These are phyloP conservation scores for Colletes latitarsis DNA, from an alignment of 1,140 invertebrate species.

Conservation along the genomic window DNA sequence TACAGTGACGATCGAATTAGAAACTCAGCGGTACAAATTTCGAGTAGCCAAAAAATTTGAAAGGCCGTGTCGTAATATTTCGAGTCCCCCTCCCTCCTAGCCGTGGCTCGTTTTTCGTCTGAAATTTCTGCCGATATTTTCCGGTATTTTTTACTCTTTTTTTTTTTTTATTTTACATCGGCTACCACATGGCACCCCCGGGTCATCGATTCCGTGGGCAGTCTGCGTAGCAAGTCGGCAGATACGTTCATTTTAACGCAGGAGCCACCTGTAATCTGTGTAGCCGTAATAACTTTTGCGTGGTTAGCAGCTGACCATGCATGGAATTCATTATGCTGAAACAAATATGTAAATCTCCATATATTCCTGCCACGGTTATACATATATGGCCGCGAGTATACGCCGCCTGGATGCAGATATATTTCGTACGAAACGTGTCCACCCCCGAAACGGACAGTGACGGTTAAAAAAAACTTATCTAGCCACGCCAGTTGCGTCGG, in stretches of 20 bases:
- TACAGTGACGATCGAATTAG: neutral
- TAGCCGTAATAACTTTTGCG: conserved; percentile 68
- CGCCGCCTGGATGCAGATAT: conserved; percentile 30
- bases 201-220: conserved; percentile 39
- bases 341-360: conserved; percentile 68
- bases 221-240: conserved; percentile 56
- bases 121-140: conserved; percentile 12
- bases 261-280: conserved; percentile 62
- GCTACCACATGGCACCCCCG: conserved; percentile 18
- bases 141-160: neutral
- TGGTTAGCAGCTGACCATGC: conserved; percentile 68
- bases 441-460: conserved; percentile 31
- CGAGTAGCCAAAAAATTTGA: neutral
- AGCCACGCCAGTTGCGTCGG: conserved; percentile 25
- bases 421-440: conserved; percentile 29
- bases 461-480: conserved; percentile 50
- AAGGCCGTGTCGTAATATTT: neutral
- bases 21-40: neutral
- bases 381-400: conserved; percentile 9
- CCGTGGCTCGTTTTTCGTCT: neutral
- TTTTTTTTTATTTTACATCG: conserved; percentile 26
- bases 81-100: neutral
- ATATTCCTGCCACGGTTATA: conserved; percentile 44
- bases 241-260: conserved; percentile 54
- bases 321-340: conserved; percentile 68